Evolutionary conservation across 2,113 vertebrate genomes (phyloP), one percentile per base, ranked within the genome.

Genomic region (Acrocephalus arundinaceus): DNA sequence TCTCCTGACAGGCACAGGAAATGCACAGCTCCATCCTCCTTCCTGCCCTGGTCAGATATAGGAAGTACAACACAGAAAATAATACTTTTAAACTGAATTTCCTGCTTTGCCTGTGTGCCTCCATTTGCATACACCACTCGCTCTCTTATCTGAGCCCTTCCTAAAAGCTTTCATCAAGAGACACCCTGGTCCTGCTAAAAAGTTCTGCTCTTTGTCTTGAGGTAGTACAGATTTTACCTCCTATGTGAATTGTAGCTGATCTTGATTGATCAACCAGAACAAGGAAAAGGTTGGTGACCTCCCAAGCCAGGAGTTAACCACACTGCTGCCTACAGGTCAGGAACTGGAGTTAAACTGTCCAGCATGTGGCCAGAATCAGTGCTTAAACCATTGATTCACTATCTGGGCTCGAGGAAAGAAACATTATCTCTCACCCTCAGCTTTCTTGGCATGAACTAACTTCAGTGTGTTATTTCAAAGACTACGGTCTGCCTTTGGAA

Each of bases 111-210:
- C 22, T 23, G 8, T 52, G 61, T 70, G 74, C 25, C 25, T 24
- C 10, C 0, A 7, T 87, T 72, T 78, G 70, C 48, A 28, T 58
- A 13, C 1, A 11, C 17, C 3, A 0, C 63, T 74, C 3, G 2
- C 37, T 62, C 16, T 51, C 59, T 55, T 82, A 6, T 3, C 0
- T 12, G 66, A 70, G 46, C 35, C 37, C 31, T 63, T 76, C 48
- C 52, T 48, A 18, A 35, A 86, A 86, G 48, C 10, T 73, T 72
- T 73, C 63, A 48, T n/a, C 22, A n/a, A 73, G 33, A 27, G 59
- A 73, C 19, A 21, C 21, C 10, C 25, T 39, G 58, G 51, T 52
- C 16, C 74, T 76, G 41, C 45, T 80, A 3, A 62, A 6, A 48
- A 31, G 31, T 87, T 93, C 28, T 93, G 15, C 10, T 43, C 30